A percentile compares a stretch with the other conserved stretches of the same genome.
Evolutionary conservation across 2,113 vertebrate genomes (phyloP).

Genomic region (Coptodon rendalli): DNA sequence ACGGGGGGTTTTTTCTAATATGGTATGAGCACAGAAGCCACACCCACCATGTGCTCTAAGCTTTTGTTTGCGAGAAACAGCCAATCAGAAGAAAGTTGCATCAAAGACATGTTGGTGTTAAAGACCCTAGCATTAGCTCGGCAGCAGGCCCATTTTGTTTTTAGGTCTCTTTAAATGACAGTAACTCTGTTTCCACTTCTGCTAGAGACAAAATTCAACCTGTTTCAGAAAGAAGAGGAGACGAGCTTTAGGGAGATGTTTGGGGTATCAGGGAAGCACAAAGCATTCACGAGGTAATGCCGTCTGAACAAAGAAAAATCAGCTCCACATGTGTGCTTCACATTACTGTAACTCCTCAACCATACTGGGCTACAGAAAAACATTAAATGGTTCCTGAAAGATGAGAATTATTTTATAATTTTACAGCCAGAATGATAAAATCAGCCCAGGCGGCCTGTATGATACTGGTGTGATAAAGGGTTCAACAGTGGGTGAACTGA

Average conservation of each 20-base stretch:
- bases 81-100: background rate
- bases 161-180: background rate
- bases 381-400: background rate
- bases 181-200: too few species aligned
- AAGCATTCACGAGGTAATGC: background rate
- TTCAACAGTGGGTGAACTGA: background rate
- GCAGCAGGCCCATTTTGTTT: background rate
- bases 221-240: fast-evolving
- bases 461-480: background rate
- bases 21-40: background rate
- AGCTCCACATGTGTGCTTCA: background rate
- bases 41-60: background rate
- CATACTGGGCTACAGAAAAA: fast-evolving
- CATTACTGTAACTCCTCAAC: background rate
- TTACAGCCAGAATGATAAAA: fast-evolving
- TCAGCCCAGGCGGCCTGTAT: background rate
- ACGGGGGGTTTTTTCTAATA: fast-evolving
- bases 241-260: background rate
- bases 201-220: too few species aligned
- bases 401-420: fast-evolving
- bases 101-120: background rate
- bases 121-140: background rate
- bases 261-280: background rate
- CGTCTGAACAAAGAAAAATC: too few species aligned
- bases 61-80: background rate